Conservation (phyloP, 1,140 invertebrate genomes). For the Drosophila tani region DNA sequence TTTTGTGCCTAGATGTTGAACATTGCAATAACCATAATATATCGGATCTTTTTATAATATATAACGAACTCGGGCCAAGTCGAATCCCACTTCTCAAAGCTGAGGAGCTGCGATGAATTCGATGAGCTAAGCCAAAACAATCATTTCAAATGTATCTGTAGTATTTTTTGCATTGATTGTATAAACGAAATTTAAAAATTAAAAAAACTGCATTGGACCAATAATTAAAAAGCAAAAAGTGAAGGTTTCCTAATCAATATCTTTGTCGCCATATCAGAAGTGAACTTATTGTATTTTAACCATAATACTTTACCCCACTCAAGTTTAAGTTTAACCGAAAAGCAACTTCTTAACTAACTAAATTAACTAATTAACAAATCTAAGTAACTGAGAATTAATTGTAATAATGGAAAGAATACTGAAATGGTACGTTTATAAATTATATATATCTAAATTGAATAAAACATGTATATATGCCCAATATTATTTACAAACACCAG, state of each 20-base stretch:
- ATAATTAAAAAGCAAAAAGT: constrained; percentile 33
- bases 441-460: constrained; percentile 63
- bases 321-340: constrained; percentile 67
- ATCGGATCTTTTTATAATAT: constrained; percentile 15
- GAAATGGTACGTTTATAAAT: constrained; percentile 75
- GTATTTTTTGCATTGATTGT: constrained; percentile 47
- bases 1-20: constrained; percentile 83
- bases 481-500: constrained; percentile 11
- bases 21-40: constrained; percentile 76
- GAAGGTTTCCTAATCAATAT: constrained; percentile 61
- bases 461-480: constrained; percentile 68
- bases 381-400: constrained; percentile 72
- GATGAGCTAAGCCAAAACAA: constrained; percentile 36
- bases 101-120: constrained; percentile 68
- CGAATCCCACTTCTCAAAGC: constrained; percentile 70
- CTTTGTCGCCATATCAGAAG: constrained; percentile 77
- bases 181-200: constrained; percentile 33
- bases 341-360: constrained; percentile 59
- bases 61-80: constrained; percentile 2
- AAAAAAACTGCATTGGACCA: constrained; percentile 58
- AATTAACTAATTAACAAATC: constrained; percentile 52
- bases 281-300: constrained; percentile 70
- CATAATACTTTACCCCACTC: constrained; percentile 47
- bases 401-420: constrained; percentile 67
- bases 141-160: constrained; percentile 37